Percentiles rank a stretch among this genome's conserved stretches.
phyloP scores from a whole-genome alignment of 2,888 invertebrate species.

The Noctua janthina region DNA sequence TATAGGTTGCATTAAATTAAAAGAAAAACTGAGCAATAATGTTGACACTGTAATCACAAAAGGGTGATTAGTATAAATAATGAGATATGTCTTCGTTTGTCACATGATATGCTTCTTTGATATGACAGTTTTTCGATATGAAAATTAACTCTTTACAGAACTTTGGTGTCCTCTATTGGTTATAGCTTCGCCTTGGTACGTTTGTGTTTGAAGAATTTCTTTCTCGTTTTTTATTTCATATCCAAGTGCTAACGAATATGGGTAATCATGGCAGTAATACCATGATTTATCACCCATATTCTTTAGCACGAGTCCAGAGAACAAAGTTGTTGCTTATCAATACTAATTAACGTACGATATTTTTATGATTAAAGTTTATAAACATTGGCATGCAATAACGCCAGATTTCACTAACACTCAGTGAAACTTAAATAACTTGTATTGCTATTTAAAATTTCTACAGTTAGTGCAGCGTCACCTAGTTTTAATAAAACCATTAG shows the following conservation, averaged over 20 bases:
- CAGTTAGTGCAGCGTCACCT: neutral
- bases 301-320: conserved; percentile 72
- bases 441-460: neutral
- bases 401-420: neutral
- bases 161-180: conserved; percentile 78
- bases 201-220: conserved; percentile 77
- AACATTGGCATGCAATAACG: neutral
- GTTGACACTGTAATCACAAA: conserved; percentile 87
- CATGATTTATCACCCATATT: conserved; percentile 78
- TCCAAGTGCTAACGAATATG: conserved; percentile 71
- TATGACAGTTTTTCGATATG: conserved; percentile 76
- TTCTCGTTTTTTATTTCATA: conserved; percentile 86
- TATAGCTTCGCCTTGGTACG: conserved; percentile 75
- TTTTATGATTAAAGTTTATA: conserved; percentile 1
- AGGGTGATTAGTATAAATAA: conserved; percentile 86
- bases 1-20: conserved; percentile 70
- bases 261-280: no score
- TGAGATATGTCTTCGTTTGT: conserved; percentile 83
- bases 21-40: conserved; percentile 78
- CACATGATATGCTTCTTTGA: conserved; percentile 84
- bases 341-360: conserved; percentile 36
- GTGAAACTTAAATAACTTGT: neutral
- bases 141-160: conserved; percentile 80
- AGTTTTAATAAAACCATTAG: neutral
- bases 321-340: conserved; percentile 65